Base-by-base conservation (phyloP, 2,797 vertebrate species). In the Semotilus atromaculatus region DNA sequence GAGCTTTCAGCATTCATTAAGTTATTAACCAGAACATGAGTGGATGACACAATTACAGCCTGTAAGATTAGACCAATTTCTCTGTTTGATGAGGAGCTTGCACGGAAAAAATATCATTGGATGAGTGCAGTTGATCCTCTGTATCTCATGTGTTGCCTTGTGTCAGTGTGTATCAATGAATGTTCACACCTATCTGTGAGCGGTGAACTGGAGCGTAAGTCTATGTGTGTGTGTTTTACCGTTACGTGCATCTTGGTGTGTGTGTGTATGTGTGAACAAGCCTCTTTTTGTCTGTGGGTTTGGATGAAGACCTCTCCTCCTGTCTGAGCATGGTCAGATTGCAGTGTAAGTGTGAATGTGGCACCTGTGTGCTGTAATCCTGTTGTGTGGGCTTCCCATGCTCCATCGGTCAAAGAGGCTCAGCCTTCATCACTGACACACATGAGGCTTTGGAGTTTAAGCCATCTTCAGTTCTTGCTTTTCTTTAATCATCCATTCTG, bases 321-420 rank as follows among this genome's bases (percentile, higher is more conserved):
- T 87, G 74, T 88, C 45, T 84, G 67, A 74, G 66, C 55, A 60
- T 68, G 73, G 74, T 83, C 72, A 84, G 83, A 80, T 79, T 80
- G 70, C 81, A 86, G 68, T 70, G 34, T 53, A 80, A 75, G 74
- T 89, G 86, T 51, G 79, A 96, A 92, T 94, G 68, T 95, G 91
- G 88, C 95, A 95, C 94, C 91, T 94, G 93, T 91, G 91, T 94
- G 94, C 92, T 92, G 92, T 90, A 91, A 91, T 87, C 55, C 87
- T 81, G 64, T 43, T 91, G 89, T 88, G 88, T 90, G 88, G 81
- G 80, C 82, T 90, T 93, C 94, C 92, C 91, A 92, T 92, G 93
- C 90, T 90, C 91, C 84, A 73, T 38, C 31, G 64, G 66, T 66
- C 81, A 87, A 72, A 62, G 45, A 73, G 23, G 34, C 53, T 85